Evolutionary conservation across 1,140 invertebrate species (phyloP), one percentile per base, ranked within the genome.

Genomic region (Argopecten irradians): DNA sequence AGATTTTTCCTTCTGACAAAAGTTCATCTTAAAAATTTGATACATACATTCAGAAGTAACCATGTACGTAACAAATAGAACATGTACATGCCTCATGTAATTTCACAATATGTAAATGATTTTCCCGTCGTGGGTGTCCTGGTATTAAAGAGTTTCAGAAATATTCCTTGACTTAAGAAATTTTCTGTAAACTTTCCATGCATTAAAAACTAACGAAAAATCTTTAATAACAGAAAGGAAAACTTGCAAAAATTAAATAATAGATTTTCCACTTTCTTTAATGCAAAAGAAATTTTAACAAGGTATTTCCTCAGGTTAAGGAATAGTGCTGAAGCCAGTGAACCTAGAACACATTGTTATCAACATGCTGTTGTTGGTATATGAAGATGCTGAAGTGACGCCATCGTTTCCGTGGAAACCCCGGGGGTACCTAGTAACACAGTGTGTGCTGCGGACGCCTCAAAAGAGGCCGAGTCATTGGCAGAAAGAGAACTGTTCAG

Each of bases 361-460:
- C 43, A 55, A 22, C 43, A 55, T 22, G 86, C 83, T 39, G 89
- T 39, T 16, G 87, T 87, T 13, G 89, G 33, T 84, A 85, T 82
- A 13, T 90, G 89, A 5, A 89, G 71, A 28, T 85, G 84, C 34
- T 89, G 84, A 35, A 89, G 33, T 0, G 88, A 55, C 41, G 88
- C 88, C 84, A 89, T 86, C 22, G 88, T 83, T 39, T 89, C 88
- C 46, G 88, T 55, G n/a, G 55, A 71, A 11, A 82, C 71, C 82
- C 34, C 71, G 5, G 89, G 87, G 16, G 87, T 85, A 9, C 87
- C 89, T 11, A 90, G 86, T 82, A 90, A 86, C 39, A 90, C 83
- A 46, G 88, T 43, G 32, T 46, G 35, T 41, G 89, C 32, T 71
- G 82, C 34, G 19, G 28, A 41, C 28, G 32, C 71, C 85, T 34